Base-by-base conservation (phyloP, 2,888 invertebrate genomes). In the Allolobophora icterica region DNA sequence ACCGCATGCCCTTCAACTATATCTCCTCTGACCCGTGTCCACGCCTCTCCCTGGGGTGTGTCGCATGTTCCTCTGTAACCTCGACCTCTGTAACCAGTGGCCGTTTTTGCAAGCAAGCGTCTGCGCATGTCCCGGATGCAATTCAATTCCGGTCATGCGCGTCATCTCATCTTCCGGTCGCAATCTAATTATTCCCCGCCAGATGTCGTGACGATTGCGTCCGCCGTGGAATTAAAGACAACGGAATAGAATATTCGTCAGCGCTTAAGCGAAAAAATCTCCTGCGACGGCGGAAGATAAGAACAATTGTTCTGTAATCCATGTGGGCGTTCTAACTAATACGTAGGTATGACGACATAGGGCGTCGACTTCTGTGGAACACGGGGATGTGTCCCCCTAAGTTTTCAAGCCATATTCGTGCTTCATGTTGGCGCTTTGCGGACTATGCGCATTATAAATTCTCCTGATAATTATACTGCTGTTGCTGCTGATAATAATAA, bases 201-300 rank as follows among this genome's bases (percentile, higher is more conserved):
- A 89, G 89, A 89, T 71, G n/a, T 71, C 71, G 71, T 71, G 71
- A 71, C 30, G 71, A 71, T 71, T 71, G 30, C 3, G 71, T 71
- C n/a, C 71, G 30, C 1, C 71, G 71, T 11, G 30, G n/a, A 71
- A 71, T n/a, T 71, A 71, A 71, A n/a, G n/a, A 71, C 71, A 71
- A 71, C 2, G n/a, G 24, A n/a, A n/a, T 71, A 30, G 30, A 30
- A 71, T 71, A 71, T 71, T 71, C 71, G 71, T 71, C 71, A 13
- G 71, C 71, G 71, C n/a, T n/a, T 30, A 8, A 71, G n/a, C 30
- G 71, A 71, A n/a, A 71, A n/a, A 71, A n/a, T n/a, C 30, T 30
- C 71, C 8, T 71, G 30, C 71, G 30, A 71, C 1, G 30, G 71
- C n/a, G 11, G 71, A 71, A 71, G 71, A 52, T n/a, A n/a, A 71